Base-by-base conservation (phyloP, 2,797 vertebrate species). In the Cuculus canorus region DNA sequence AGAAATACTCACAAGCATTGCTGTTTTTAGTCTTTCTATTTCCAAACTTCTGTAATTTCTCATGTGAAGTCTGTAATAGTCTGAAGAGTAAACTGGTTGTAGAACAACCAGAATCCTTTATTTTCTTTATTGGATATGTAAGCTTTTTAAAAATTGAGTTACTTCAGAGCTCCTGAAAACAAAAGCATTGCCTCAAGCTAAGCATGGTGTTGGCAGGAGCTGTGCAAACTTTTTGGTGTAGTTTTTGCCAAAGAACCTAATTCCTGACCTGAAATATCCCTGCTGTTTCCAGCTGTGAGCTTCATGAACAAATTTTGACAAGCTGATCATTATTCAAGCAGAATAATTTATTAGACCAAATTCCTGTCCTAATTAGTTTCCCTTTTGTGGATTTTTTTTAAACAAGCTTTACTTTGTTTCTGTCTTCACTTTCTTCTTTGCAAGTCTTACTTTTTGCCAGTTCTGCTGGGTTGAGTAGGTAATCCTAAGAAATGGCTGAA, bases 201-300 rank as follows among this genome's bases (percentile, higher is more conserved):
- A 92, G 70, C 33, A 17, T 57, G 48, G 37, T 86, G 69, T 73
- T 96, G 92, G 94, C 94, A 83, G 75, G 53, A 90, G 25, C 72
- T 89, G 22, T 63, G 60, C 77, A 79, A 77, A 93, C n/a, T 66
- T 92, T 68, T 81, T 39, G 39, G 43, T 91, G 87, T 91, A 92
- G 91, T 48, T 89, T 95, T 93, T 96, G 94, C 92, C 90, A 94
- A 70, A 93, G 72, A 96, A 86, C 80, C 53, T 95, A 1, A 5
- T 84, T 95, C 92, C 60, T 96, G 96, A 94, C 88, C 93, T 92
- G 83, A 93, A 95, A 93, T 93, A 93, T 92, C 84, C 88, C 72
- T 89, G 47, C 92, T 78, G 70, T 88, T 96, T 96, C 95, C 93
- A 94, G 63, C 92, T 95, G 95, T 86, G 93, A 85, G 69, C 48